phyloP scores from a whole-genome alignment of 1,140 invertebrate species.

The Akabosia matsudoensis region DNA sequence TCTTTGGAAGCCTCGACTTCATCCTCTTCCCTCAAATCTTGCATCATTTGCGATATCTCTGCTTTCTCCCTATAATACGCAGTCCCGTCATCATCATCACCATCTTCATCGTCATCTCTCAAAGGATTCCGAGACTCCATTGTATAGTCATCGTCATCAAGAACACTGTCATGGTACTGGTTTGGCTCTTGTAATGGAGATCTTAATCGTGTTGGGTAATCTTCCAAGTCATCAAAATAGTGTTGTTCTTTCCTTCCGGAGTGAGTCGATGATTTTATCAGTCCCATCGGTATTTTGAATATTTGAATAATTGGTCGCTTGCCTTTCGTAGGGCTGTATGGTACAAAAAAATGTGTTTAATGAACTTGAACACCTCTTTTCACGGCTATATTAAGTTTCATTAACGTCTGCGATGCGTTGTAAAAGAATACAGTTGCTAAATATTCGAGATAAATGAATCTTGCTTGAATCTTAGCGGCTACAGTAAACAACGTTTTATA shows the following conservation, averaged over 20 bases:
- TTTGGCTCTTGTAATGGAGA: not conserved
- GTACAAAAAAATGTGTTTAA: too few species aligned
- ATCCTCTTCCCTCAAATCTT: not conserved
- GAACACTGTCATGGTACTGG: not conserved
- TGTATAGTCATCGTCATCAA: not conserved
- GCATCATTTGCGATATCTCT: not conserved
- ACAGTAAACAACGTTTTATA: too few species aligned
- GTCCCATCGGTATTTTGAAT: conserved; percentile 1
- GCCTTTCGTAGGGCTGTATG: not conserved
- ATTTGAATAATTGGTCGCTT: not conserved
- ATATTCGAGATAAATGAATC: too few species aligned
- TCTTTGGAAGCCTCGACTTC: not conserved
- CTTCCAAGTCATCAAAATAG: not conserved
- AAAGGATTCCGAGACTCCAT: not conserved
- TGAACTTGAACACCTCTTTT: too few species aligned
- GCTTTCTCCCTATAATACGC: not conserved
- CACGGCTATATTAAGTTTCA: too few species aligned
- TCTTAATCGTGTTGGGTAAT: not conserved
- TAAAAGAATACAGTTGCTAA: too few species aligned
- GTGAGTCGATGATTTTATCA: not conserved
- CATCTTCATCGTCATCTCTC: not conserved
- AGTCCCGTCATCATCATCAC: not conserved
- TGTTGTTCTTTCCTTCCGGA: not conserved
- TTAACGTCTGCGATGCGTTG: too few species aligned
- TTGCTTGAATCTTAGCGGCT: too few species aligned